phyloP scores from a whole-genome alignment of 2,797 vertebrate species.

The Sebastes dallii region DNA sequence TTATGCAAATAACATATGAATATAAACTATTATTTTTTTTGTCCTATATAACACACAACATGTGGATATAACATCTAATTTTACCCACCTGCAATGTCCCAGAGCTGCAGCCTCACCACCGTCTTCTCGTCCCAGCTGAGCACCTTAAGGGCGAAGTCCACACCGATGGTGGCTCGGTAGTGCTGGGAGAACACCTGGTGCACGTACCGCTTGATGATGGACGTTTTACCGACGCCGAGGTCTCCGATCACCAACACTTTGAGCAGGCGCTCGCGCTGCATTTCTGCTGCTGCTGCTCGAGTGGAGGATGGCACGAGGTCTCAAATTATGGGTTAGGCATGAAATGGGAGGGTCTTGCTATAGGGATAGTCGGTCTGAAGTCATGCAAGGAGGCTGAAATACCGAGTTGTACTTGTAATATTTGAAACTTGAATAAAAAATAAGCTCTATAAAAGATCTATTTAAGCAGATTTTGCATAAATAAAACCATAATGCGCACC shows the following conservation, averaged over 20 bases:
- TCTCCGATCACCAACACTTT: conserved; percentile 85
- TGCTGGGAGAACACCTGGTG: conserved; percentile 85
- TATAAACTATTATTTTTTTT: no score
- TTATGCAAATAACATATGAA: neutral
- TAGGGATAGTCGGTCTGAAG: neutral
- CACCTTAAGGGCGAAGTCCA: conserved; percentile 85
- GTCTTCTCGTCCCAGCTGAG: conserved; percentile 81
- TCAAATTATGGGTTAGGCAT: conserved; percentile 6
- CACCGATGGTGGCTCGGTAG: conserved; percentile 85
- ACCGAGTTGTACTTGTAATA: no score
- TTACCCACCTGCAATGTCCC: conserved; percentile 85
- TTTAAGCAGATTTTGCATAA: no score
- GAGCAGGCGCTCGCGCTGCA: conserved; percentile 82
- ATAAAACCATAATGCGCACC: no score
- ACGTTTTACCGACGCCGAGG: conserved; percentile 84
- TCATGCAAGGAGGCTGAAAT: neutral
- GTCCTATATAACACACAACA: neutral
- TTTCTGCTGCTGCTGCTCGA: neutral
- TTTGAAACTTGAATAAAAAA: neutral
- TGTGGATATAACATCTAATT: neutral
- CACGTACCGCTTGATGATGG: conserved; percentile 85
- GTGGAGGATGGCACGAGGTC: neutral
- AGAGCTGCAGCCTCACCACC: conserved; percentile 83
- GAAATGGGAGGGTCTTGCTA: neutral
- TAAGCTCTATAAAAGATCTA: no score